Conservation (phyloP, 64 coral and sea anemone genomes). For the Platygyra sinensis region DNA sequence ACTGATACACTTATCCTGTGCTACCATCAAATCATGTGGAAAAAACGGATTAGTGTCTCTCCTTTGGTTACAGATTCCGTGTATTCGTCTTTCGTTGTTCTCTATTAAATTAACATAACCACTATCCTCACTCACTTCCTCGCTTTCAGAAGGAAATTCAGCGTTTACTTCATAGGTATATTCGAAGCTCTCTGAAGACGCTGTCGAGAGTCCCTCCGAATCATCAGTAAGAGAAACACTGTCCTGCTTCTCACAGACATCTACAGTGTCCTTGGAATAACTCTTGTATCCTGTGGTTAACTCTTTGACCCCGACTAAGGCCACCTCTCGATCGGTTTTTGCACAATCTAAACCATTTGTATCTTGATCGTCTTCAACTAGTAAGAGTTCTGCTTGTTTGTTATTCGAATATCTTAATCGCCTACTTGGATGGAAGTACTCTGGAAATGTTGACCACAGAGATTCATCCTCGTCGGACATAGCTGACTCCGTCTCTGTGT, state of each 20-base stretch:
- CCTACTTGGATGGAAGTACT: conserved; percentile 15
- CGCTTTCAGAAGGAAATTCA: background rate
- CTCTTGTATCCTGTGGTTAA: background rate
- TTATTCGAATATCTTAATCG: background rate
- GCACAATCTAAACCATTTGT: background rate
- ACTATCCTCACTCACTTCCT: background rate
- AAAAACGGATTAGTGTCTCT: background rate
- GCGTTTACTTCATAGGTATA: conserved; percentile 6
- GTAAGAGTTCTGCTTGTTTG: background rate
- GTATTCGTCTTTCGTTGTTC: background rate
- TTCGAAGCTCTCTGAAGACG: conserved; percentile 1
- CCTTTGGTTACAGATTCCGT: background rate
- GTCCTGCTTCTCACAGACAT: background rate
- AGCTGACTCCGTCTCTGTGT: background rate
- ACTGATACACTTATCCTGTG: background rate
- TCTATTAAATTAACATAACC: background rate
- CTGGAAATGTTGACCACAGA: conserved; percentile 11
- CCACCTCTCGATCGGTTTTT: background rate
- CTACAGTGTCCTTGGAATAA: background rate
- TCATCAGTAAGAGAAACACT: background rate
- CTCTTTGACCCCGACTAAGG: background rate
- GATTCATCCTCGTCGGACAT: conserved; percentile 18
- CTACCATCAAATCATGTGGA: background rate
- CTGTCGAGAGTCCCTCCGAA: conserved; percentile 11
- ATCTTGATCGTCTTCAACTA: conserved; percentile 1